Evolutionary conservation across 2,113 vertebrate genomes (phyloP), one percentile per base, ranked within the genome.

Genomic region (Brevimyrus niger): DNA sequence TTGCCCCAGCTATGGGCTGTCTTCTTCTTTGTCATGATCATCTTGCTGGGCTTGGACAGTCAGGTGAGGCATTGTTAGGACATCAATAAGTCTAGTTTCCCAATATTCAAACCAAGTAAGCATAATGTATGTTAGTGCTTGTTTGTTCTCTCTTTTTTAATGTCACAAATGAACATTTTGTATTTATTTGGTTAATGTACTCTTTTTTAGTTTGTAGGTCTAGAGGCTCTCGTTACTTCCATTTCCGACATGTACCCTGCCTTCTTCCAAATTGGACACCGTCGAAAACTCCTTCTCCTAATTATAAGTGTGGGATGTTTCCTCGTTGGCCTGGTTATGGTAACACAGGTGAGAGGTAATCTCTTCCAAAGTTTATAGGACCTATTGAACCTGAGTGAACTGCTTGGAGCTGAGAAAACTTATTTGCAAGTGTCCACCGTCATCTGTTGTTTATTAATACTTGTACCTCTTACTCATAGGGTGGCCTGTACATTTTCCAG

Each of bases 401-500:
- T 61, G 23, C 58, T 15, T 73, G 7, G 58, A 31, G 42, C 38
- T 38, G 61, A 58, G 10, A 88, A n/a, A 9, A 31, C 23, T 48
- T 44, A 44, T 47, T 46, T 21, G 21, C 38, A n/a, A n/a, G 44
- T 44, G 15, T 47, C 21, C 44, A 47, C 38, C 8, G 2, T 51
- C 42, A 31, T 9, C 23, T 55, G 47, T 4, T 89, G 44, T 88
- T 42, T 89, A 31, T 85, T 15, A 83, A 76, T n/a, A 46, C 9
- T 65, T 8, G 2, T 42, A 80, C 35, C 88, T 31, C 55, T 86
- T 47, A 17, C n/a, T 15, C 38, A 15, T 89, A 99, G 98, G 98
- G 98, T 0, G 98, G 98, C 46, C 96, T 99, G 93, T 99, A 99
- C 91, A 92, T 99, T 92, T 99, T 99, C 91, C 98, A 99, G 95